Evolutionary conservation across 2,888 invertebrate genomes (phyloP).

Genomic region (Euzetes globulus): DNA sequence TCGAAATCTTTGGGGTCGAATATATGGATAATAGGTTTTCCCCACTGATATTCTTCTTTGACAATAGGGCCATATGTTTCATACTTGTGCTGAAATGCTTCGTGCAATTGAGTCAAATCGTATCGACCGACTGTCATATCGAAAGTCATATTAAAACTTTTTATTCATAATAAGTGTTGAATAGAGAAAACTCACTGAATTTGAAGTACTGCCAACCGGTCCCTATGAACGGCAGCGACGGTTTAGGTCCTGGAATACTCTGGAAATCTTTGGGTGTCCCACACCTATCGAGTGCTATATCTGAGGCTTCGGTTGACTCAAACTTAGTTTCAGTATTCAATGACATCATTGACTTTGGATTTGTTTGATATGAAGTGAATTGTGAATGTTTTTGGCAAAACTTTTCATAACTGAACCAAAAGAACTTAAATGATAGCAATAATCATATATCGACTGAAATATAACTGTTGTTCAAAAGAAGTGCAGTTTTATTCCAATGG

Average conservation of each 20-base stretch:
- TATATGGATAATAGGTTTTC: conserved; percentile 42
- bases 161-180: neutral
- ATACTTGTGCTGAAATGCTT: conserved; percentile 43
- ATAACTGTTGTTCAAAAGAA: no score
- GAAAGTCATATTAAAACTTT: neutral
- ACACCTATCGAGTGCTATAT: neutral
- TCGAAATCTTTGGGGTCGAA: conserved; percentile 43
- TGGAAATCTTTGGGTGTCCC: conserved; percentile 32
- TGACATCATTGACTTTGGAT: no score
- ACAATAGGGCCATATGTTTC: conserved; percentile 43
- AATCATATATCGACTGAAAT: no score
- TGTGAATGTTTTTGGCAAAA: no score
- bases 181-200: conserved; percentile 35
- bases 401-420: no score
- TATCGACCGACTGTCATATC: conserved; percentile 40
- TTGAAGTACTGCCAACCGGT: conserved; percentile 43
- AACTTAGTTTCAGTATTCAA: neutral
- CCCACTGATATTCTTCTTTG: conserved; percentile 43
- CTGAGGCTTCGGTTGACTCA: neutral
- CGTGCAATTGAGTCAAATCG: conserved; percentile 41
- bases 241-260: conserved; percentile 43
- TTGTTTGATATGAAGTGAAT: no score
- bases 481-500: no score
- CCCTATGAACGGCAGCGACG: conserved; percentile 44
- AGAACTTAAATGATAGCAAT: no score